Evolutionary conservation across 2,113 vertebrate species (phyloP).

Genomic region (Zosterops japonicus): DNA sequence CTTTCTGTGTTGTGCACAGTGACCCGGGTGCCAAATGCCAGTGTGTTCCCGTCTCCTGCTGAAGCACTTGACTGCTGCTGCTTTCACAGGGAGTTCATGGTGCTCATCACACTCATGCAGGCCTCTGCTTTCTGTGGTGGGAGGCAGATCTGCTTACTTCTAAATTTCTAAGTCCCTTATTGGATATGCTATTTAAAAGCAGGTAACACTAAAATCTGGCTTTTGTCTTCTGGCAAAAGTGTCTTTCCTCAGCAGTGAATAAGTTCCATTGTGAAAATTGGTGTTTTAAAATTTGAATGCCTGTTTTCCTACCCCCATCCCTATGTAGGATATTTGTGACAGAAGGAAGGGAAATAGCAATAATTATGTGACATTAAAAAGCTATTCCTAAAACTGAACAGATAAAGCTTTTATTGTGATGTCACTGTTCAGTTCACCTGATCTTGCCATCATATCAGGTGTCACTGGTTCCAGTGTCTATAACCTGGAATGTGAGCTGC

Average conservation of each 20-base stretch:
- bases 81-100: background rate
- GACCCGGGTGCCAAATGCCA: fast-evolving
- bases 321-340: background rate
- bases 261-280: background rate
- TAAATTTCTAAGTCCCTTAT: background rate
- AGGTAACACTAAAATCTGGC: background rate
- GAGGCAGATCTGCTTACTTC: background rate
- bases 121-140: background rate
- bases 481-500: background rate
- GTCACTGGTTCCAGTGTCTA: background rate
- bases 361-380: background rate
- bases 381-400: background rate
- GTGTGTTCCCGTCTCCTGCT: background rate
- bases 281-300: background rate
- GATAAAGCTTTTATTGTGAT: background rate
- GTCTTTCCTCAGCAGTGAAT: background rate
- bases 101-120: background rate
- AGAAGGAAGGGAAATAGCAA: background rate
- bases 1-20: fast-evolving
- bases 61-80: background rate
- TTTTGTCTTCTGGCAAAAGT: background rate
- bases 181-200: background rate
- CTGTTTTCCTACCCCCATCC: background rate
- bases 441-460: background rate
- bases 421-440: background rate